Evolutionary conservation across 1,140 invertebrate species (phyloP), one percentile per base, ranked within the genome.

Genomic region (Halesus radiatus): DNA sequence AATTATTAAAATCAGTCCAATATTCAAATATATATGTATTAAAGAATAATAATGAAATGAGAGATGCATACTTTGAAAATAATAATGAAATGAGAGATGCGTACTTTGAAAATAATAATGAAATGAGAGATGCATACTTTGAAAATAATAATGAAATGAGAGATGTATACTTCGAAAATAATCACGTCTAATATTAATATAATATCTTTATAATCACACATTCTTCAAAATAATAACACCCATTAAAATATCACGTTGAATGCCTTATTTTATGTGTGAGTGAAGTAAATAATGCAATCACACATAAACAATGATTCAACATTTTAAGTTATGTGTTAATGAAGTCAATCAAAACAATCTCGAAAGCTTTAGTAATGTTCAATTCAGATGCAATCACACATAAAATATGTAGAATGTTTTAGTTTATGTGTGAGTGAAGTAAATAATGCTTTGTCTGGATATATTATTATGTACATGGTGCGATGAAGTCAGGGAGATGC

Each of bases 381-480:
- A 45, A 13, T 45, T 45, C 8, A 45, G 37, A 45, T 45, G 37
- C 37, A 45, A 45, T 45, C 37, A 45, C 37, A 45, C 37, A 13
- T 45, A 13, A 64, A 64, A 64, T 64, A 64, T 60, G 56, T 60
- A 22, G 7, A 60, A 60, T 60, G 18, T 22, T 60, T 60, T 60
- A 60, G 7, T 60, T 60, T 60, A 60, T 60, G 23, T 58, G 54
- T 58, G 54, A 8, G 37, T 45, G 37, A 45, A 45, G 37, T 45
- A 45, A 7, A 45, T 45, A 45, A 45, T 45, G 37, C 10, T 45
- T 45, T 10, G 10, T 45, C 10, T 45, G 37, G 10, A 7, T 10
- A 16, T 64, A 32, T 26, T 1, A 16, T 16, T 64, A 26, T 64
- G 62, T 64, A 64, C 62, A 64, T 1, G 16, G 26, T 22, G 22